A percentile compares a stretch with the other conserved stretches of the same genome.
phyloP scores from a whole-genome alignment of 2,113 vertebrate species.

The Climacteris rufus region DNA sequence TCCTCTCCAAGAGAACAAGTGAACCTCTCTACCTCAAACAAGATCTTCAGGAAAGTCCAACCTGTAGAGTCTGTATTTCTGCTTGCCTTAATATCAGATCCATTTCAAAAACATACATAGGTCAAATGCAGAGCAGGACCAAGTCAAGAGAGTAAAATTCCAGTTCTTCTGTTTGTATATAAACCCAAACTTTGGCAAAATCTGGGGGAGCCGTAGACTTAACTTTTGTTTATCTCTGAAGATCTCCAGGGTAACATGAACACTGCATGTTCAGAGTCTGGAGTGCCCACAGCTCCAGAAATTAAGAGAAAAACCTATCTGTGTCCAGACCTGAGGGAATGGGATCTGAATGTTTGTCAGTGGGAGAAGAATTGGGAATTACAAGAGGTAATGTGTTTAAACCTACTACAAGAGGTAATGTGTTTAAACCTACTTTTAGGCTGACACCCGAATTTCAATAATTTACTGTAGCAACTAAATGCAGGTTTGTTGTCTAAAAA shows the following conservation, averaged over 20 bases:
- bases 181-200: background rate
- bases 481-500: background rate
- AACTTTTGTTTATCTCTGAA: background rate
- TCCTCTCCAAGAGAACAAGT: background rate
- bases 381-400: background rate
- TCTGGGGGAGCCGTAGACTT: background rate
- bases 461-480: background rate
- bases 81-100: background rate
- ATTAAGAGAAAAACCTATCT: background rate
- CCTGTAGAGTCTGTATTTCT: background rate
- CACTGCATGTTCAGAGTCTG: background rate
- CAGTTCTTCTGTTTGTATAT: background rate
- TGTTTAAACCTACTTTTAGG: background rate
- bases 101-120: background rate
- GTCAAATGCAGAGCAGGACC: background rate
- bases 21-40: background rate
- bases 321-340: background rate
- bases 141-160: background rate
- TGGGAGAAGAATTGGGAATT: background rate
- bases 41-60: background rate
- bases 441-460: background rate
- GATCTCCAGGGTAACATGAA: background rate
- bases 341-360: background rate
- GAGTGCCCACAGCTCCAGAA: background rate
- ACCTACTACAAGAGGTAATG: background rate